phyloP scores from a whole-genome alignment of 2,888 invertebrate species.

The Megaustenia siamemsis region DNA sequence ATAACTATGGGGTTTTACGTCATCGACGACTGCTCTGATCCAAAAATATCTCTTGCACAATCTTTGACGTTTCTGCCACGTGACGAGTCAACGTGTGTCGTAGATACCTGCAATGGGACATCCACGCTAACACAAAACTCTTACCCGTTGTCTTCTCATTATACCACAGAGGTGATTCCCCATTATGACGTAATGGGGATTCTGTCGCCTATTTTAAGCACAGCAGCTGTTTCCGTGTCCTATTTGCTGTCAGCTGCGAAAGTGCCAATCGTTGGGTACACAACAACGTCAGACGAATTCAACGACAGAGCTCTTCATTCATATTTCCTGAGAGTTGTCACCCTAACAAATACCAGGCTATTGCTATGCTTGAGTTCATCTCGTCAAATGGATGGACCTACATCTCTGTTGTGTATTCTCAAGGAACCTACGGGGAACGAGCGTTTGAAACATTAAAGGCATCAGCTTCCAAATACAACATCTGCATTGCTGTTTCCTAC shows the following conservation, averaged over 20 bases:
- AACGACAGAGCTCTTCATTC: conserved; percentile 64
- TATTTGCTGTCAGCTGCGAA: conserved; percentile 55
- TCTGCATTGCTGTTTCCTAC: conserved; percentile 64
- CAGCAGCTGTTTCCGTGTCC: conserved; percentile 63
- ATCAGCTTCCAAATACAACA: conserved; percentile 50
- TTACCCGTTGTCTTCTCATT: neutral
- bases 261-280: conserved; percentile 58
- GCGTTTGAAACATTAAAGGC: conserved; percentile 60
- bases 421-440: conserved; percentile 81
- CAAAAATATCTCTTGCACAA: conserved; percentile 28
- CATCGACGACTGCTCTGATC: conserved; percentile 9
- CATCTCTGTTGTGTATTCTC: conserved; percentile 87
- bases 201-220: conserved; percentile 63
- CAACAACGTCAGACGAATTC: conserved; percentile 64
- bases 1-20: conserved; percentile 26
- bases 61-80: conserved; percentile 16
- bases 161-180: neutral
- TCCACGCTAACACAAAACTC: neutral
- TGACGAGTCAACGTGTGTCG: neutral
- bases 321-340: conserved; percentile 69
- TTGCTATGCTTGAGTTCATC: conserved; percentile 64
- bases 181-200: conserved; percentile 64
- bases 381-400: conserved; percentile 85
- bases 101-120: conserved; percentile 4
- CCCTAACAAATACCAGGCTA: conserved; percentile 67